Evolutionary conservation across 2,113 vertebrate genomes (phyloP).

Genomic region (Anoura caudifer): DNA sequence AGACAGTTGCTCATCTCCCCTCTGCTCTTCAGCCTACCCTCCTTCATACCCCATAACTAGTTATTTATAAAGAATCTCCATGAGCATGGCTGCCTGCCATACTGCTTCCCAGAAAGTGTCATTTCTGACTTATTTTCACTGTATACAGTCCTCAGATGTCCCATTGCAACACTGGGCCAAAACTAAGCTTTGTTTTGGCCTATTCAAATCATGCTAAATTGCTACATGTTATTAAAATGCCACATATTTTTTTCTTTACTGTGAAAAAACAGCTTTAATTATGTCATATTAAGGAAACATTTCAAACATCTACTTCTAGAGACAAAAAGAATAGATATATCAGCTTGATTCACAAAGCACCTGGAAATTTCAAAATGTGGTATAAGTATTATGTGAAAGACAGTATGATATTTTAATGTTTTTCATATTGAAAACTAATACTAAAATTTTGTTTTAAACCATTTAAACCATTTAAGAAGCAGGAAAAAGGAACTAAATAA

Average conservation of each 20-base stretch:
- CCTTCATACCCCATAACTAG: neutral
- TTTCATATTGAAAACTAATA: neutral
- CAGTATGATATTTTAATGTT: neutral
- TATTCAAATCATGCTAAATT: neutral
- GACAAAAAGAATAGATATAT: neutral
- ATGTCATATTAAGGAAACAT: neutral
- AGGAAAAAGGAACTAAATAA: neutral
- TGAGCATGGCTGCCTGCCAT: neutral
- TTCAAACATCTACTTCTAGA: slow-evolving; percentile 16
- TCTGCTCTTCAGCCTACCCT: neutral
- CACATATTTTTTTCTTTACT: neutral
- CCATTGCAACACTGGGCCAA: neutral
- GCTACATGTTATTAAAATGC: slow-evolving; percentile 8
- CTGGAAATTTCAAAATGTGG: neutral
- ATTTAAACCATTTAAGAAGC: neutral
- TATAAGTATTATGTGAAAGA: neutral
- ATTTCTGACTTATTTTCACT: slow-evolving; percentile 26
- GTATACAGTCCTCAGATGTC: neutral
- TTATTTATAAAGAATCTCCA: neutral
- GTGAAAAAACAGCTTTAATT: slow-evolving; percentile 6
- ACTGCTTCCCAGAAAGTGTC: slow-evolving; percentile 16
- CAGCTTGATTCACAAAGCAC: neutral
- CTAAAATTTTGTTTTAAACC: slow-evolving; percentile 35
- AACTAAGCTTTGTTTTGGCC: neutral
- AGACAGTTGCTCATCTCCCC: neutral